Conservation (phyloP, 1,140 invertebrate genomes). For the Temnothorax curvispinosus region DNA sequence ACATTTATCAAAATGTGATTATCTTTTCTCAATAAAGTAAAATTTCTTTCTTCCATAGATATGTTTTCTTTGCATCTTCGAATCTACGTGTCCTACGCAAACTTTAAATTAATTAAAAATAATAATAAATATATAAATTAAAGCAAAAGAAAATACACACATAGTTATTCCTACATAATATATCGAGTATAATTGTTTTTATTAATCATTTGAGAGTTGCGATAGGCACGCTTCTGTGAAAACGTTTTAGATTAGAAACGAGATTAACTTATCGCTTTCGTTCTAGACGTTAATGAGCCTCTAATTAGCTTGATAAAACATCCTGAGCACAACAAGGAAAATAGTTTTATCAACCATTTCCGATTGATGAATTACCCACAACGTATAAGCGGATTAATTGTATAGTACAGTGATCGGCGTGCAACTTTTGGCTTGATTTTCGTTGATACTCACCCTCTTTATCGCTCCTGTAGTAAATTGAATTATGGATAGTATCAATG, state of each 20-base stretch:
- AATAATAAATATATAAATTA: not conserved
- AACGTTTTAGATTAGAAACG: not conserved
- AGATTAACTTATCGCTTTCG: constrained; percentile 57
- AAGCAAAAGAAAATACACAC: not conserved
- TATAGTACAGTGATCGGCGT: not conserved
- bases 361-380: not conserved
- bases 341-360: constrained; percentile 62
- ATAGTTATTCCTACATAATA: not conserved
- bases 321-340: constrained; percentile 50
- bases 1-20: not conserved
- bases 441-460: not conserved
- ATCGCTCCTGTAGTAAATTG: not conserved
- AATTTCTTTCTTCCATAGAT: not conserved
- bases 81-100: not conserved
- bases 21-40: not conserved
- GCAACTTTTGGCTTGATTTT: not conserved
- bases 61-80: not conserved
- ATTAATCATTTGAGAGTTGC: not conserved
- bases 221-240: not conserved
- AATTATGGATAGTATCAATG: not conserved
- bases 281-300: constrained; percentile 58
- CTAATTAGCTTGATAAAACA: constrained; percentile 69
- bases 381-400: constrained; percentile 1
- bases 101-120: not conserved
- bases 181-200: not conserved